Evolutionary conservation across 1,140 invertebrate genomes (phyloP), one percentile per base, ranked within the genome.

Genomic region (Lasioglossum albipes): DNA sequence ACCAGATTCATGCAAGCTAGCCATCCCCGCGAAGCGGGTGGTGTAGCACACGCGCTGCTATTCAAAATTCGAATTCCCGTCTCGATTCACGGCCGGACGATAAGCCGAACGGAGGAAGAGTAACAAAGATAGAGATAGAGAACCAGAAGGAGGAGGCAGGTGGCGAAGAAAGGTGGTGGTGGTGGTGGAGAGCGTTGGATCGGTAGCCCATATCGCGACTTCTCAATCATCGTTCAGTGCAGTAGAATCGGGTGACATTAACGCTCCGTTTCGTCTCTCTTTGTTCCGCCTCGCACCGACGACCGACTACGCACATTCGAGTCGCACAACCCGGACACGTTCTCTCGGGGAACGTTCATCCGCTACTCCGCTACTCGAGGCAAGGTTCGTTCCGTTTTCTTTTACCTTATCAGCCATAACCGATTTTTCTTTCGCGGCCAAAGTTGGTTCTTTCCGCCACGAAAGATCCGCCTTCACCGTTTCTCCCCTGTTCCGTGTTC

Each of bases 1-100:
- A 93, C 87, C 90, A 92, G 92, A 93, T 92, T 92, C 90, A 91
- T 82, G 70, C 83, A 81, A 73, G 89, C 89, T 93, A 84, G 91
- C 85, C 91, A 91, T 93, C 89, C 88, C 89, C 89, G 87, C 87
- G 86, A 85, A 83, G 87, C 83, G 84, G 85, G 89, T 87, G 84
- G 84, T 54, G 3, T 54, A 80, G 36, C 36, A 36, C 36, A 75
- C 67, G 66, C 45, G 36, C 36, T 42, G 85, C 84, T 83, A n/a
- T 54, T 64, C 81, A 82, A 87, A 81, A 85, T 85, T 88, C 83
- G 87, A 77, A 73, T 76, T 81, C 62, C 64, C 7, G 18, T 59
- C 3, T 13, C 16, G 16, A 20, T 70, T 31, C 36, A 31, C 36
- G 31, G 42, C 2, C n/a, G 4, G 2, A 27, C 62, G 6, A 10